A percentile compares a stretch with the other conserved stretches of the same genome.
Evolutionary conservation across 2,797 vertebrate species (phyloP).

Genomic region (Lophius americanus): DNA sequence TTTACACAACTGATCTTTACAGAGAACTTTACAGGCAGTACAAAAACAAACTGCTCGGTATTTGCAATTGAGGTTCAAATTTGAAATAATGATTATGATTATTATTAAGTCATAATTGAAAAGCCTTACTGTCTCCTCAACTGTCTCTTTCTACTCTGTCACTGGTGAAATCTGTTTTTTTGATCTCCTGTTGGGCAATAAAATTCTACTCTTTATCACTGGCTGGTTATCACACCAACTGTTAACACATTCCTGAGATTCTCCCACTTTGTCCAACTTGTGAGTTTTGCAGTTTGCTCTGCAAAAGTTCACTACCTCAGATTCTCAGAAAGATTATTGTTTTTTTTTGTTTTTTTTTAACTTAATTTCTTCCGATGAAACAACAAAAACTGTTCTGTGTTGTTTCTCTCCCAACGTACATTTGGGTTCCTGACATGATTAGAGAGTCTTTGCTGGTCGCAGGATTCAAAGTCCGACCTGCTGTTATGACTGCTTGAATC

Average conservation of each 20-base stretch:
- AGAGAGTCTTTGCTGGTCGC: conserved; percentile 10
- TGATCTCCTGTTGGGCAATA: conserved; percentile 37
- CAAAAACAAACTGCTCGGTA: no score
- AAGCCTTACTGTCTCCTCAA: conserved; percentile 8
- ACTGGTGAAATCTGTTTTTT: conserved; percentile 23
- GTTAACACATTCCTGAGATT: conserved; percentile 59
- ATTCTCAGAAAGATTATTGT: neutral
- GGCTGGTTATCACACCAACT: conserved; percentile 44
- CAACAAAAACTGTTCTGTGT: neutral
- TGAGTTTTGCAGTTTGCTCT: conserved; percentile 13
- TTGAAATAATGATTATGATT: no score
- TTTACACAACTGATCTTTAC: no score
- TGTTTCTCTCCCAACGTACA: neutral
- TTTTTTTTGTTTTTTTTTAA: neutral
- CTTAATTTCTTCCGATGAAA: neutral
- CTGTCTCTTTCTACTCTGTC: conserved; percentile 1
- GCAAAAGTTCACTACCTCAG: neutral
- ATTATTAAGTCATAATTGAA: no score
- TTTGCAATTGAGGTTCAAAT: no score
- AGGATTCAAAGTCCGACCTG: conserved; percentile 67
- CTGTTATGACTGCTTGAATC: conserved; percentile 34
- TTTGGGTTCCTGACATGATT: conserved; percentile 4
- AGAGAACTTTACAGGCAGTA: no score
- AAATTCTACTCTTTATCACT: conserved; percentile 36
- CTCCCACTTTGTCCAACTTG: conserved; percentile 13